Percentiles rank a stretch among this genome's conserved stretches.
Evolutionary conservation across 2,888 invertebrate species (phyloP).

Genomic region (Hedya salicella): DNA sequence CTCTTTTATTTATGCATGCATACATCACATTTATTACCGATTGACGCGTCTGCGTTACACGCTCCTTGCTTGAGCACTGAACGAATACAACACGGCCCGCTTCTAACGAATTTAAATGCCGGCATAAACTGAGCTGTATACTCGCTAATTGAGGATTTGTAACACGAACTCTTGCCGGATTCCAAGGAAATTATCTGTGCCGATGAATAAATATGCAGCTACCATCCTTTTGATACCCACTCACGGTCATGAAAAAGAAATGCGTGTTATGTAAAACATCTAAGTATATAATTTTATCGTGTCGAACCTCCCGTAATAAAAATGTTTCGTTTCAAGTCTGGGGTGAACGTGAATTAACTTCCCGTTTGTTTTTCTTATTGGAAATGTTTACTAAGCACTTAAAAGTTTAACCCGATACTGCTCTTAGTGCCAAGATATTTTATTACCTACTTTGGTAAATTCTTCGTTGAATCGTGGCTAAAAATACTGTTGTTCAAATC

Average conservation of each 20-base stretch:
- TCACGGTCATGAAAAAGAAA: slow-evolving; percentile 41
- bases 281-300: slow-evolving; percentile 21
- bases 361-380: background rate
- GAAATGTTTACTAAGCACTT: background rate
- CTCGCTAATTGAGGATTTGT: slow-evolving; percentile 80
- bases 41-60: slow-evolving; percentile 15
- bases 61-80: slow-evolving; percentile 60
- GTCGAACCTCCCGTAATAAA: slow-evolving; percentile 4
- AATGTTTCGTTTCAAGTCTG: slow-evolving; percentile 7
- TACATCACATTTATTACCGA: too few species aligned
- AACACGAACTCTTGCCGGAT: slow-evolving; percentile 65
- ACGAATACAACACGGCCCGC: slow-evolving; percentile 70
- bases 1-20: too few species aligned
- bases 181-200: slow-evolving; percentile 41
- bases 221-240: slow-evolving; percentile 38
- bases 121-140: slow-evolving; percentile 80
- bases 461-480: too few species aligned
- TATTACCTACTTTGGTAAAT: too few species aligned
- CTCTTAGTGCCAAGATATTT: too few species aligned
- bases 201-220: slow-evolving; percentile 29
- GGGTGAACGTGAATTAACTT: background rate
- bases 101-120: slow-evolving; percentile 83
- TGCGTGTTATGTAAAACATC: slow-evolving; percentile 27
- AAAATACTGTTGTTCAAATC: too few species aligned
- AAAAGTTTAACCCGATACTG: too few species aligned